Conservation (phyloP, 2,888 invertebrate genomes). For the Philereme transversata region DNA sequence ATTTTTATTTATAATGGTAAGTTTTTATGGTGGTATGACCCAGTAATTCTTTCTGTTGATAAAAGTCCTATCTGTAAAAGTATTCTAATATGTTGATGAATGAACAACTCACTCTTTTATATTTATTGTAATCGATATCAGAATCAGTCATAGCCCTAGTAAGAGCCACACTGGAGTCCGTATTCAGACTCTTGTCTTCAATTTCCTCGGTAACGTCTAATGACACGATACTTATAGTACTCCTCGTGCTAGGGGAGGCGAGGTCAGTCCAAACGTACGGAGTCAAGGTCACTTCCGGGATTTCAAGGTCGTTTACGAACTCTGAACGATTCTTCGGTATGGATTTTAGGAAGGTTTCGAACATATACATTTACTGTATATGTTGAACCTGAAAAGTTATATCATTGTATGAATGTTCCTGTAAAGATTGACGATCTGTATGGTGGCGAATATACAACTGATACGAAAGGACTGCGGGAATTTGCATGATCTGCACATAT, state of each 20-base stretch:
- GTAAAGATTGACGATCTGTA: too few relatives aligned
- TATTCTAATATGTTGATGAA: background rate
- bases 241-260: slow-evolving; percentile 46
- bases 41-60: too few relatives aligned
- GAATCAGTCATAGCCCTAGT: slow-evolving; percentile 76
- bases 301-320: slow-evolving; percentile 65
- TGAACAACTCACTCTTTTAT: slow-evolving; percentile 58
- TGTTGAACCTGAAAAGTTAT: slow-evolving; percentile 19
- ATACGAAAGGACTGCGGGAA: too few relatives aligned
- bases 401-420: too few relatives aligned
- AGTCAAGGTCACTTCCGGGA: slow-evolving; percentile 59
- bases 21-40: too few relatives aligned
- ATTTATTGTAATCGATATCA: slow-evolving; percentile 69
- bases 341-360: slow-evolving; percentile 56
- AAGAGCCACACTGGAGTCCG: slow-evolving; percentile 64
- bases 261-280: slow-evolving; percentile 62
- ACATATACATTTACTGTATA: slow-evolving; percentile 59
- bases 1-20: too few relatives aligned
- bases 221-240: slow-evolving; percentile 43
- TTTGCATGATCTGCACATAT: too few relatives aligned
- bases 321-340: slow-evolving; percentile 66
- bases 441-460: too few relatives aligned
- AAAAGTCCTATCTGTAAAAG: too few relatives aligned
- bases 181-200: slow-evolving; percentile 51
- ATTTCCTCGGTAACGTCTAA: slow-evolving; percentile 49